A percentile compares a stretch with the other conserved stretches of the same genome.
These are phyloP conservation scores for Melanotaenia maccullochi DNA, from an alignment of 2,797 vertebrate genomes.

Conservation along the genomic window DNA sequence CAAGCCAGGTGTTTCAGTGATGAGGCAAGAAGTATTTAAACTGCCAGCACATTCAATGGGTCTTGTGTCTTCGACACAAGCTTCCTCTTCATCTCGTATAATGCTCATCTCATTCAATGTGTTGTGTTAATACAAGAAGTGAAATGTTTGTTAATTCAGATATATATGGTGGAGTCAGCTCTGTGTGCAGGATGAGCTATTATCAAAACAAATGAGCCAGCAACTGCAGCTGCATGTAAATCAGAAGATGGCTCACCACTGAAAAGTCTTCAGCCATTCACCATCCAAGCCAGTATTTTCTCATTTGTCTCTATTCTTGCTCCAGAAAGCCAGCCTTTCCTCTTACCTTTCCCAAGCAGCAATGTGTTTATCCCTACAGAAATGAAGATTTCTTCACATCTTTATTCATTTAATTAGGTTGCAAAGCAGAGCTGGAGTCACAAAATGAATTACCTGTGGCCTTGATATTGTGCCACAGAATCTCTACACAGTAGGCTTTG, in stretches of 20 bases:
- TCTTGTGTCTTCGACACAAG: conserved; percentile 59
- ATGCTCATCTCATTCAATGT: conserved; percentile 49
- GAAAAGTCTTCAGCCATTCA: conserved; percentile 65
- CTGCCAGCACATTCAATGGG: conserved; percentile 42
- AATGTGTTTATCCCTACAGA: conserved; percentile 71
- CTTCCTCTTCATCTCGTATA: conserved; percentile 54
- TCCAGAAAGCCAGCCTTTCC: conserved; percentile 66
- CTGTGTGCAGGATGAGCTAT: conserved; percentile 64
- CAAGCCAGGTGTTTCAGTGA: conserved; percentile 67
- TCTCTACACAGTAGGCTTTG: conserved; percentile 60
- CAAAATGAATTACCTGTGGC: conserved; percentile 81
- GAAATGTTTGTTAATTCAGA: conserved; percentile 71
- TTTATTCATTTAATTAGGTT: conserved; percentile 83
- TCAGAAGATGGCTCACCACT: conserved; percentile 57
- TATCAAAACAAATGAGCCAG: conserved; percentile 79
- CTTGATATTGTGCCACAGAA: conserved; percentile 70
- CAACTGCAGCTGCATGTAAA: conserved; percentile 71
- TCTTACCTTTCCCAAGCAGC: conserved; percentile 67
- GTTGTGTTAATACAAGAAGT: conserved; percentile 56
- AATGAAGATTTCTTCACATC: conserved; percentile 75
- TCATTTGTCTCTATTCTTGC: conserved; percentile 63
- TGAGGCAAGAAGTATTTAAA: conserved; percentile 64
- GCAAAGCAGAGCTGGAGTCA: conserved; percentile 66
- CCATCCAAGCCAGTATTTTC: conserved; percentile 53
- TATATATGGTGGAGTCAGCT: conserved; percentile 64